Base-by-base conservation (phyloP, 2,888 invertebrate species). In the Tigriopus californicus region DNA sequence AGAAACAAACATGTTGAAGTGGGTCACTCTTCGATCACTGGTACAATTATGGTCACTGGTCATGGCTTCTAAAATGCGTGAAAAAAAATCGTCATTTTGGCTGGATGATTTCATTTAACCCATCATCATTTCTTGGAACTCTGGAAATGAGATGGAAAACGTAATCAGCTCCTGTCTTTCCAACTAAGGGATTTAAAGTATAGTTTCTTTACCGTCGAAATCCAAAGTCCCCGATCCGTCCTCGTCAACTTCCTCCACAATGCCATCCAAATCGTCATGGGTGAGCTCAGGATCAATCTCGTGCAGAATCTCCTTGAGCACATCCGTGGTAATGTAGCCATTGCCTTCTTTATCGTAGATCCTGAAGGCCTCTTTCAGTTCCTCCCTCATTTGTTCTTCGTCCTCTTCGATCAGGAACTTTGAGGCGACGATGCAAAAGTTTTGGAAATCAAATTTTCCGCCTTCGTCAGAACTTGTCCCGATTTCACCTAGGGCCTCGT, bases 371-470 rank as follows among this genome's bases (percentile, higher is more conserved):
- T 62, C 62, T 40, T 48, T 61, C 8, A 62, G 58, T 41, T 62
- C 62, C 18, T 61, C 61, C 18, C 58, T 61, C 47, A 62, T 57
- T n/a, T 61, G 61, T 48, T 62, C 62, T 13, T 62, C 62, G 60
- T 62, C 62, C 46, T 62, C 62, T 24, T 62, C 62, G 22, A 61
- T 53, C 52, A 62, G 11, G 57, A 62, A 62, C 44, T 57, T 60
- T 8, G 62, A 58, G 12, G 62, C 61, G 67, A 95, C 77, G 65
- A 86, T 87, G 62, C 91, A 85, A 78, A 98, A 98, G 75, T 95
- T 94, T 63, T 86, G 86, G 74, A 94, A 95, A 72, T 91, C 90
- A 67, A 98, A 79, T 69, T 90, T 84, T 61, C 97, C 97, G 66
- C 91, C 91, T 75, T 94, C 95, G 18, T 54, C 40, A 1, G 18